Evolutionary conservation across 2,888 invertebrate species (phyloP), one percentile per base, ranked within the genome.

Genomic region (Uropetala carovei): DNA sequence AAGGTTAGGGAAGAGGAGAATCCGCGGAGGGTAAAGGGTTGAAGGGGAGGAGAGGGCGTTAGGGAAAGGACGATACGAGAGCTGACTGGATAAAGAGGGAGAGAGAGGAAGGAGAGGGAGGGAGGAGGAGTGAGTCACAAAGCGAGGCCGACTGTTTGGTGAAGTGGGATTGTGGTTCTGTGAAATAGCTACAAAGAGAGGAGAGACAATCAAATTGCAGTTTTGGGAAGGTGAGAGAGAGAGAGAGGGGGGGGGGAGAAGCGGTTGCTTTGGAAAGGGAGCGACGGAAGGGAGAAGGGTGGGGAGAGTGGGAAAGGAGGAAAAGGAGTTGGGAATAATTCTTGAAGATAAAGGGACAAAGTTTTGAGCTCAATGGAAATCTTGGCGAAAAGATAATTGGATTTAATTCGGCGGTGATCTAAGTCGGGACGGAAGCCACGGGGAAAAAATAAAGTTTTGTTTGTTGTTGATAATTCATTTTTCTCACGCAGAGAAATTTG

Each of bases 121-220:
- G 1, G 43, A 43, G 1, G 43, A 43, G 68, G 68, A 68, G 22
- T 75, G 75, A 75, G 75, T 75, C 22, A 75, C 22, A 27, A 75
- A 75, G 75, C 27, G 75, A 75, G 11, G 75, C 75, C 75, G 75
- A 75, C 75, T 75, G 75, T 75, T 75, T 75, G 75, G 22, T 4
- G 75, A 75, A 27, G 75, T 13, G 68, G 68, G 68, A 68, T 68
- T 75, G 75, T 10, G 75, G 75, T 27, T 27, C 27, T 27, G 75
- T 27, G 75, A 75, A 75, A 75, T 27, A 75, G 75, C 27, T 75
- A 75, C 75, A 22, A 75, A 75, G 68, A 22, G 68, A 68, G 22
- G 75, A 75, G 75, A 75, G 75, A 75, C 75, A 75, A 75, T 75
- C 75, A 14, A 75, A 27, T 75, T 27, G 75, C 75, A 75, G 22